Conservation (phyloP, 2,113 vertebrate genomes). For the Ammodytes dubius region DNA sequence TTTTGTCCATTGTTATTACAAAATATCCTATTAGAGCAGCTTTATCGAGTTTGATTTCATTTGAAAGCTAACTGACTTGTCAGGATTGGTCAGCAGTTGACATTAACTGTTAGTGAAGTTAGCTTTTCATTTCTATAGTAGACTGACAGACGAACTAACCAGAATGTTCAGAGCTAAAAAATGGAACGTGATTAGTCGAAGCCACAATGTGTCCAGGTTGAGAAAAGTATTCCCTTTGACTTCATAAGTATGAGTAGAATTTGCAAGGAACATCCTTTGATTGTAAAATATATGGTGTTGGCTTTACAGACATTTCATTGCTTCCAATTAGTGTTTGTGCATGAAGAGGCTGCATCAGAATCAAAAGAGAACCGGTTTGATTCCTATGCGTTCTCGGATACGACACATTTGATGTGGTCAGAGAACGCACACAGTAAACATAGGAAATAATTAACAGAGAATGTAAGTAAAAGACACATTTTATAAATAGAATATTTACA, state of each 20-base stretch:
- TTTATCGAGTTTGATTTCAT: neutral
- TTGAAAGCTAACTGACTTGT: neutral
- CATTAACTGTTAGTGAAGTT: neutral
- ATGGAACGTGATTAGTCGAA: neutral
- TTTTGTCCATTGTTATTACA: neutral
- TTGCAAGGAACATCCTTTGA: conserved; percentile 25
- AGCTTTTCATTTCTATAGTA: neutral
- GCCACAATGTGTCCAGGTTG: neutral
- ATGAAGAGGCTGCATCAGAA: conserved; percentile 30
- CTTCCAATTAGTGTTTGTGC: conserved; percentile 35
- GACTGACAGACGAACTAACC: neutral
- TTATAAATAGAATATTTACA: too few relatives aligned
- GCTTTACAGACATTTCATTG: conserved; percentile 5
- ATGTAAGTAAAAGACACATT: too few relatives aligned
- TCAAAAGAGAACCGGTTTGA: too few relatives aligned
- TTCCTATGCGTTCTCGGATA: too few relatives aligned
- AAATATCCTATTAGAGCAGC: neutral
- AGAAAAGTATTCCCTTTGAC: conserved; percentile 7
- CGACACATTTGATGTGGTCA: too few relatives aligned
- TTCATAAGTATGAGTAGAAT: neutral
- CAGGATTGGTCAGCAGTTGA: neutral
- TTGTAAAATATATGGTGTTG: neutral
- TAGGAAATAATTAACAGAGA: too few relatives aligned
- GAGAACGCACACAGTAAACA: too few relatives aligned
- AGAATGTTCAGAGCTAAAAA: neutral